Evolutionary conservation across 2,888 invertebrate species (phyloP), one percentile per base, ranked within the genome.

Genomic region (Caenorhabditis sulstoni): DNA sequence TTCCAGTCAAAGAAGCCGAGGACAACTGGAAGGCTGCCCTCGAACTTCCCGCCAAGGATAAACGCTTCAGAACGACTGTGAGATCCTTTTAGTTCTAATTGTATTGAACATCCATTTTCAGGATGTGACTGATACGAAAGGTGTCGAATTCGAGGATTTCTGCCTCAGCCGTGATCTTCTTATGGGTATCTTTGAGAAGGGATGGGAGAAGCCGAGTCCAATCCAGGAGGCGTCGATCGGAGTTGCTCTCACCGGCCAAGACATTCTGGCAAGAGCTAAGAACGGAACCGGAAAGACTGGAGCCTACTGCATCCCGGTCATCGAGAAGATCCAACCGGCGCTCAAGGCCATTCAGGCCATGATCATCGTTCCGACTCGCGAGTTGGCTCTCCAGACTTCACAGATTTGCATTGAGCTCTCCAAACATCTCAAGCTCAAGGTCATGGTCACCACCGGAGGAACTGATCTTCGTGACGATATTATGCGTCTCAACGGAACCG

Each of bases 161-260:
- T 97, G 97, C 92, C 93, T 99, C 87, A 96, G 96, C 92, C 93
- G 99, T 88, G 96, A 97, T 92, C 93, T 99, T 89, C 93, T 99
- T 88, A 99, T 99, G 97, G 99, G 99, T 86, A 99, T 99, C 91
- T 99, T 98, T 92, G 99, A 99, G 92, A 99, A 99, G 92, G 99
- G 90, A 62, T 90, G 92, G 99, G 99, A 99, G 91, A 96, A 96
- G 92, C 99, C 99, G 68, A 97, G 97, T 81, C 99, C 99, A 37
- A 99, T 99, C 92, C 99, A 99, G 93, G 99, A 97, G 93, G 96
- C 96, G 90, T 95, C 97, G 91, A 99, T 99, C 92, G 98, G 98
- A 81, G 96, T 98, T 90, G 98, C 99, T 85, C 93, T 99, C 88
- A 95, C 96, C 84, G 90, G 90, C 8, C 89, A 89, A 92, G 98